A percentile compares a stretch with the other conserved stretches of the same genome.
These are phyloP conservation scores for Alauda arvensis DNA, from an alignment of 2,797 vertebrate species.

Conservation along the genomic window DNA sequence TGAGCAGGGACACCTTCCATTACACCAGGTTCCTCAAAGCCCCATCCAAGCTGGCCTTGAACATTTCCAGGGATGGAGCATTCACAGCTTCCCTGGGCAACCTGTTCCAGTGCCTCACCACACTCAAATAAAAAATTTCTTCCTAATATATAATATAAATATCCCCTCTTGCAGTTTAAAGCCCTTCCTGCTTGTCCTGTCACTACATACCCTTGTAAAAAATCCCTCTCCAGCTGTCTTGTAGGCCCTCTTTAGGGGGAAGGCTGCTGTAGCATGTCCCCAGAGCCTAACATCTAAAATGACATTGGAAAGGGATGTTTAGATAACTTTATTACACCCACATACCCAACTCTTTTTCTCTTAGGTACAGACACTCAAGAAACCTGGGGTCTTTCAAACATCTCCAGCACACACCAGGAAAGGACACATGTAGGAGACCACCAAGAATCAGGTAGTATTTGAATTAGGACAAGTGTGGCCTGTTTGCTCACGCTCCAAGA, in stretches of 20 bases:
- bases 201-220: background rate
- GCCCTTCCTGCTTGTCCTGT: background rate
- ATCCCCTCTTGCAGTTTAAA: background rate
- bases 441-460: background rate
- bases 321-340: background rate
- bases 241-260: no score
- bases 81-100: background rate
- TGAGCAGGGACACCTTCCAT: background rate
- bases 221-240: background rate
- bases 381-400: background rate
- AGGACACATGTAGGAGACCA: background rate
- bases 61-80: background rate
- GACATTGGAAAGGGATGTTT: background rate
- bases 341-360: rapidly evolving
- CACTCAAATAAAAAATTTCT: background rate
- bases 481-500: background rate
- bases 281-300: background rate
- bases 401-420: background rate
- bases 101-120: background rate
- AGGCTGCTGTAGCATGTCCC: background rate
- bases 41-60: background rate
- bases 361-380: background rate
- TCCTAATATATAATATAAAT: background rate
- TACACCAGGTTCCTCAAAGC: background rate
- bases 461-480: background rate